phyloP scores from a whole-genome alignment of 1,140 invertebrate genomes.

The Eciton burchellii region DNA sequence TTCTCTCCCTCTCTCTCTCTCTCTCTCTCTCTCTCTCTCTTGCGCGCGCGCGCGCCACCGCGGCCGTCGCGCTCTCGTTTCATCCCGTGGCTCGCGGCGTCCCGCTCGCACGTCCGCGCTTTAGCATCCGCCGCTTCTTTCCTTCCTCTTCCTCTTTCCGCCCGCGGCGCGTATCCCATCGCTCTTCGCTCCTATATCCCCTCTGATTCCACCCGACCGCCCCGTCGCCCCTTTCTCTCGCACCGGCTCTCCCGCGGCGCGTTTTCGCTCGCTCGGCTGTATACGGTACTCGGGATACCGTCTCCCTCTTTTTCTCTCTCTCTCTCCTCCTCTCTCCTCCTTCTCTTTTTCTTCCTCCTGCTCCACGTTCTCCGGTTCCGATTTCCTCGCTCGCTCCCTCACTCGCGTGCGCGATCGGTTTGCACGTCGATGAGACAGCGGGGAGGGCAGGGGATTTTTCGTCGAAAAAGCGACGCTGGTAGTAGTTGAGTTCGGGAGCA shows the following conservation, averaged over 20 bases:
- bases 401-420: slow-evolving; percentile 75
- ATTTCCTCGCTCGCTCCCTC: slow-evolving; percentile 62
- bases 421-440: slow-evolving; percentile 52
- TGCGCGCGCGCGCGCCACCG: no score
- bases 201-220: slow-evolving; percentile 47
- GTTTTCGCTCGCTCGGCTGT: slow-evolving; percentile 47
- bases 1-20: slow-evolving; percentile 72
- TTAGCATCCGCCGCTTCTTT: slow-evolving; percentile 66
- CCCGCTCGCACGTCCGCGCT: slow-evolving; percentile 73
- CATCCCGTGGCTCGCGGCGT: slow-evolving; percentile 72
- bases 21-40: slow-evolving; percentile 62
- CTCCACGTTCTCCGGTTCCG: slow-evolving; percentile 27
- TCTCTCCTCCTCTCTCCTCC: slow-evolving; percentile 18
- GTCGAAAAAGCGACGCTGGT: slow-evolving; percentile 52
- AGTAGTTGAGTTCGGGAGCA: slow-evolving; percentile 43
- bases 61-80: slow-evolving; percentile 74
- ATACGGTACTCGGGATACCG: slow-evolving; percentile 60
- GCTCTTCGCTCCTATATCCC: slow-evolving; percentile 62
- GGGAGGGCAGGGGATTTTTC: slow-evolving; percentile 29
- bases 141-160: slow-evolving; percentile 70
- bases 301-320: slow-evolving; percentile 61
- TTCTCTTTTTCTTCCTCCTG: slow-evolving; percentile 44
- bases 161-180: slow-evolving; percentile 71
- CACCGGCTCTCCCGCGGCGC: slow-evolving; percentile 69
- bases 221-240: slow-evolving; percentile 37